Percentiles rank a stretch among this genome's conserved stretches.
Conservation (phyloP, 2,797 vertebrate genomes). For the Sebastes matsubarae region DNA sequence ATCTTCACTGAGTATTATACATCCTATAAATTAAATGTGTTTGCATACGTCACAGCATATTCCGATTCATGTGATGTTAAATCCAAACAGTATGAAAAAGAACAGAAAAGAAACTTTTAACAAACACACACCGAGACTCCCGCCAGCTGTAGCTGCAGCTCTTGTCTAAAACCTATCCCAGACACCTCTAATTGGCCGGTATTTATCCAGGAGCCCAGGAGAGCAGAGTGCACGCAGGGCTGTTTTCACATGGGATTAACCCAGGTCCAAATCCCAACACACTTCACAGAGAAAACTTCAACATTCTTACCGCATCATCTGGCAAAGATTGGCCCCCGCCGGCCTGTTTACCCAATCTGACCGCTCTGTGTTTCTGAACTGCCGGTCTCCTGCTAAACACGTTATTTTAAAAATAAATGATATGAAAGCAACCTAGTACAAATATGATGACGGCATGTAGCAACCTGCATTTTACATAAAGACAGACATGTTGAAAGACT, state of each 20-base stretch:
- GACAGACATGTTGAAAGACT: not conserved
- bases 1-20: not conserved
- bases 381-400: not conserved
- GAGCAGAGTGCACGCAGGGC: constrained; percentile 63
- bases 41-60: not conserved
- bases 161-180: constrained; percentile 55
- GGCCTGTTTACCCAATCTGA: constrained; percentile 49
- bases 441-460: not conserved
- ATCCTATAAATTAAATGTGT: not conserved
- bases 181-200: constrained; percentile 76
- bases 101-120: not conserved
- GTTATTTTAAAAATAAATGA: not conserved
- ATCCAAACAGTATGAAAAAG: not conserved
- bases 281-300: constrained; percentile 60
- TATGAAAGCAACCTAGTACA: not conserved
- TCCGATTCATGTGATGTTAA: not conserved
- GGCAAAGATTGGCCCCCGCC: constrained; percentile 54
- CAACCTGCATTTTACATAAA: not conserved
- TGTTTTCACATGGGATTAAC: constrained; percentile 82
- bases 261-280: constrained; percentile 59
- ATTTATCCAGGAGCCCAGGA: constrained; percentile 75
- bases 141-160: constrained; percentile 5
- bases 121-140: not conserved
- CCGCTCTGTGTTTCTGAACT: constrained; percentile 14
- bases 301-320: constrained; percentile 62